phyloP scores from a whole-genome alignment of 2,797 vertebrate genomes.

The Lutjanus argentimaculatus region DNA sequence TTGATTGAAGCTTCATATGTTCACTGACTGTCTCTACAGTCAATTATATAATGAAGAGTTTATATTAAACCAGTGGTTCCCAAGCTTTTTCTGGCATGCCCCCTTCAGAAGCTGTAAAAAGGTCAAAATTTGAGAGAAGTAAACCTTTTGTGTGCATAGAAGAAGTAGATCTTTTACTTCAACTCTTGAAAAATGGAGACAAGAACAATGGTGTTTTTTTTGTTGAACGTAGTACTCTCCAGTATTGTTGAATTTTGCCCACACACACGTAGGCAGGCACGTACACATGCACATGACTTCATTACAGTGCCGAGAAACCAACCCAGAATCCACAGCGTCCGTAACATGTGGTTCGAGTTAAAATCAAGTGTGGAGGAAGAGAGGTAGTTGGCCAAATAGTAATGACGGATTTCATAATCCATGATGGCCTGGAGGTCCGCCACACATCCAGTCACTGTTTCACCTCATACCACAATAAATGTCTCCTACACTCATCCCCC shows the following conservation, averaged over 20 bases:
- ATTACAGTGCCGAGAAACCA: slow-evolving; percentile 33
- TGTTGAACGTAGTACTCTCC: background rate
- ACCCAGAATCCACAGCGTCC: slow-evolving; percentile 22
- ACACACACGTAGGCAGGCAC: slow-evolving; percentile 50
- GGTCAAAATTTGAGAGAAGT: too few species aligned
- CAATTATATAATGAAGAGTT: too few species aligned
- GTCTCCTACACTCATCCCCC: slow-evolving; percentile 22
- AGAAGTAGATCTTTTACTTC: too few species aligned
- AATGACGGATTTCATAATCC: slow-evolving; percentile 66
- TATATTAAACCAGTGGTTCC: too few species aligned
- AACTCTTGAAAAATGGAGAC: too few species aligned
- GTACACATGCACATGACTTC: slow-evolving; percentile 24
- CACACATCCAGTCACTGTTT: slow-evolving; percentile 60
- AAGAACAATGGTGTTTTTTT: too few species aligned
- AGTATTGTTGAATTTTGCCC: slow-evolving; percentile 24
- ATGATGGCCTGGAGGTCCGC: slow-evolving; percentile 60
- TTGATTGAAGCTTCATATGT: too few species aligned
- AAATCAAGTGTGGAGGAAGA: slow-evolving; percentile 27
- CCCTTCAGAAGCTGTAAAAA: too few species aligned
- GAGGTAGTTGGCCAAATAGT: slow-evolving; percentile 55
- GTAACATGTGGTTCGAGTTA: slow-evolving; percentile 79
- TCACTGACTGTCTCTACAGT: too few species aligned
- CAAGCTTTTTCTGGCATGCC: too few species aligned
- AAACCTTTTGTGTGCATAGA: too few species aligned
- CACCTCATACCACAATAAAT: slow-evolving; percentile 38